Conservation (phyloP, 1,140 invertebrate genomes). For the Wiebesia pumilae region DNA sequence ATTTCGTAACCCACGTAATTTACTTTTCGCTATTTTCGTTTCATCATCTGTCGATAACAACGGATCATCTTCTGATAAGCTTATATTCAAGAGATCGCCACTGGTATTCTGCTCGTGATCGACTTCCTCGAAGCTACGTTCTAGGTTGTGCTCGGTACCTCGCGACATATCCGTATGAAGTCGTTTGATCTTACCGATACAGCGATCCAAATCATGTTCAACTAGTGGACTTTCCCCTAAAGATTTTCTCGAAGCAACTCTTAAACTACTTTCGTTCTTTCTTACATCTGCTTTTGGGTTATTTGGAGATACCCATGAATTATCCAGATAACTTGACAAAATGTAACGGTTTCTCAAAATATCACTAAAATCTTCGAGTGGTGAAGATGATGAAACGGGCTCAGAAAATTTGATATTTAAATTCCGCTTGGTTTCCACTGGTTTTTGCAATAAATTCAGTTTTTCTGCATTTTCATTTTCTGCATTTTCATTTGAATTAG, state of each 20-base stretch:
- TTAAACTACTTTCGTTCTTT: background rate
- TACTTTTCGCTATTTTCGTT: constrained; percentile 20
- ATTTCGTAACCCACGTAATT: background rate
- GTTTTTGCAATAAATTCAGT: background rate
- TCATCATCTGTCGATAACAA: constrained; percentile 49
- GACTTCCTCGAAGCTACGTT: constrained; percentile 59
- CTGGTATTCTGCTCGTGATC: constrained; percentile 68
- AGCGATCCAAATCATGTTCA: constrained; percentile 57
- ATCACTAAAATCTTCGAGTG: background rate
- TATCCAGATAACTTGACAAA: constrained; percentile 47
- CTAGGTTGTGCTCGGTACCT: background rate
- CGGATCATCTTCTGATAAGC: constrained; percentile 62
- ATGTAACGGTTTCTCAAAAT: background rate
- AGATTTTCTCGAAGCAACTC: too few species aligned
- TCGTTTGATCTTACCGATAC: constrained; percentile 65
- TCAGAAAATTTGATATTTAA: background rate
- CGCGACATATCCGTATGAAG: constrained; percentile 53
- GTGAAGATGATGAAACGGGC: background rate
- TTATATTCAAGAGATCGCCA: constrained; percentile 65
- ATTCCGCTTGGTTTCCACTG: background rate
- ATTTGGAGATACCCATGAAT: constrained; percentile 10
- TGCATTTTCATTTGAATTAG: too few species aligned
- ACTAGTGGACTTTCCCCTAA: background rate
- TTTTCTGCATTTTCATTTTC: background rate
- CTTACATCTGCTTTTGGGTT: background rate